Conservation (phyloP, 2,888 invertebrate genomes). For the Melanargia galathea region DNA sequence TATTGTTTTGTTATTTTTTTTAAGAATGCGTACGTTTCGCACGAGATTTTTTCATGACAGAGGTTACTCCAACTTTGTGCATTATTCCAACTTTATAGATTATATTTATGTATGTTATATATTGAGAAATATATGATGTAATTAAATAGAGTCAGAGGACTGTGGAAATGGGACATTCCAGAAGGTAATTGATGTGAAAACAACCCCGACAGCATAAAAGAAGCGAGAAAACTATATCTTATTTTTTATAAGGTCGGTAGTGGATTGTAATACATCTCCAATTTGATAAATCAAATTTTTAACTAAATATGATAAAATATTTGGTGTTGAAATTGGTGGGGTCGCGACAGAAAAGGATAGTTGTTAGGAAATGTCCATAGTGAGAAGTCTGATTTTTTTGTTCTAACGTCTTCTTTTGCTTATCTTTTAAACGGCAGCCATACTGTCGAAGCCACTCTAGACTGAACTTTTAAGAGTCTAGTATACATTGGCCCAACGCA, state of each 20-base stretch:
- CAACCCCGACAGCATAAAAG: not conserved
- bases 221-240: not conserved
- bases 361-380: conserved; percentile 25
- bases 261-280: not conserved
- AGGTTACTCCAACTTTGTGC: conserved; percentile 28
- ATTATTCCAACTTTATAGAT: conserved; percentile 20
- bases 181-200: not conserved
- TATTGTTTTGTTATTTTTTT: conserved; percentile 30
- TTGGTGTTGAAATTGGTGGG: conserved; percentile 18
- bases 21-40: conserved; percentile 24
- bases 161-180: not conserved
- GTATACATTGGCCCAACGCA: too few species aligned
- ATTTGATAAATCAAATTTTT: conserved; percentile 2
- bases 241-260: not conserved
- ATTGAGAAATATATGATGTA: conserved; percentile 14
- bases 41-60: conserved; percentile 19
- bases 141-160: conserved; percentile 3
- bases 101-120: conserved; percentile 25
- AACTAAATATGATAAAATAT: conserved; percentile 1
- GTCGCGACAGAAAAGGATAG: not conserved
- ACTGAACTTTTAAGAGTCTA: conserved; percentile 39
- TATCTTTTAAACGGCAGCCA: conserved; percentile 21
- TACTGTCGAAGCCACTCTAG: conserved; percentile 40
- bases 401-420: not conserved
- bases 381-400: conserved; percentile 67